Conservation (phyloP, 2,797 vertebrate species). For the Chromobotia macracanthus region DNA sequence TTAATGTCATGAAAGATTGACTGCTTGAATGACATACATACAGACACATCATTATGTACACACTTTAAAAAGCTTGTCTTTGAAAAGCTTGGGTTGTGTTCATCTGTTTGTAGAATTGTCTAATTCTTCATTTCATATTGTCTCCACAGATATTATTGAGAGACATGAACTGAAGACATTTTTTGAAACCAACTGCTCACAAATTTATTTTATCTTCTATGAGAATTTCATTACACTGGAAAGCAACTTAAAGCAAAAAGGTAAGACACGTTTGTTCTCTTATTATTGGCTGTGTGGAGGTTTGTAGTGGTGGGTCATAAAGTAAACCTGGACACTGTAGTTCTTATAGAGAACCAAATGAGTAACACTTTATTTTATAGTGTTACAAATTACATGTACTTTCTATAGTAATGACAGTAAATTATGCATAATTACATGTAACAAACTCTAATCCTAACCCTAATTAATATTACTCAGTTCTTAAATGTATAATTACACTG, state of each 20-base stretch:
- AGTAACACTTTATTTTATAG: too few species aligned
- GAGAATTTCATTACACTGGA: slow-evolving; percentile 99
- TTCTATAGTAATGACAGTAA: too few species aligned
- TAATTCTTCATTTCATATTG: slow-evolving; percentile 32
- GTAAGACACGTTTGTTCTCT: slow-evolving; percentile 67
- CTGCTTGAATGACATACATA: neutral
- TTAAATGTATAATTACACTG: too few species aligned
- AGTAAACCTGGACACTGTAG: too few species aligned
- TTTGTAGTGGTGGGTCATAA: neutral
- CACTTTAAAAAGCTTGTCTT: too few species aligned
- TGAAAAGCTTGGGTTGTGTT: neutral
- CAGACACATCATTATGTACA: neutral
- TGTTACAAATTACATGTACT: too few species aligned
- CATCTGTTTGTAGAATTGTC: neutral
- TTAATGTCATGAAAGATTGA: neutral
- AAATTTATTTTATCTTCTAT: slow-evolving; percentile 99
- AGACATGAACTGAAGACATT: slow-evolving; percentile 93
- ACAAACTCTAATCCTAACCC: too few species aligned
- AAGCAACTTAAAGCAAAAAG: slow-evolving; percentile 98
- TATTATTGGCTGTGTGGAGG: slow-evolving; percentile 1
- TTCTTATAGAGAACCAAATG: too few species aligned
- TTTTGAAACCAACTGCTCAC: slow-evolving; percentile 97
- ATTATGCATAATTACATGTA: too few species aligned
- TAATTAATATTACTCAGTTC: too few species aligned
- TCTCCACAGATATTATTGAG: slow-evolving; percentile 88